These are phyloP conservation scores for Suncus etruscus DNA, from an alignment of 2,113 vertebrate species.

Conservation along the genomic window DNA sequence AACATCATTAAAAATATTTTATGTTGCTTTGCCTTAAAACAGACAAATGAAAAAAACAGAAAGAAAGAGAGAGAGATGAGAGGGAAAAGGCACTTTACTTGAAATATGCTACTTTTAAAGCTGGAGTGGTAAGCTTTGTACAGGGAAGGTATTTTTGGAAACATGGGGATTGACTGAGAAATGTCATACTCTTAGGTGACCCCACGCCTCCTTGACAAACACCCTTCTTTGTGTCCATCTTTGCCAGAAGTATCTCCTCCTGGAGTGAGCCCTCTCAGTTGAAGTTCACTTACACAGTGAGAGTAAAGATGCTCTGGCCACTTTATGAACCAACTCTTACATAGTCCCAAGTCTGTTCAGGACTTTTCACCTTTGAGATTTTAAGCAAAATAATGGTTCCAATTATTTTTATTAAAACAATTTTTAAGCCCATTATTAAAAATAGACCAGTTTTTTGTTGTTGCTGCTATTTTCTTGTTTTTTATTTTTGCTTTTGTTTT, in stretches of 20 bases:
- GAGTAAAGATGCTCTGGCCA: slow-evolving; percentile 63
- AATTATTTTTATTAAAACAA: slow-evolving; percentile 79
- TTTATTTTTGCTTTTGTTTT: background rate
- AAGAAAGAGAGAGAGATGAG: too few relatives aligned
- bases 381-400: slow-evolving; percentile 77
- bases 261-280: slow-evolving; percentile 48
- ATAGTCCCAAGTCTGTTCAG: slow-evolving; percentile 75
- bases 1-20: slow-evolving; percentile 69
- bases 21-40: slow-evolving; percentile 76
- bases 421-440: slow-evolving; percentile 81
- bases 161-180: slow-evolving; percentile 77
- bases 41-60: slow-evolving; percentile 45
- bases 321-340: slow-evolving; percentile 72
- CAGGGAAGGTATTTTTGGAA: slow-evolving; percentile 79
- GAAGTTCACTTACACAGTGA: slow-evolving; percentile 5
- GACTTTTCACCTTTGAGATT: slow-evolving; percentile 81
- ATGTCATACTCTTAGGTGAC: slow-evolving; percentile 82
- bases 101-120: slow-evolving; percentile 68
- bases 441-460: slow-evolving; percentile 69
- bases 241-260: slow-evolving; percentile 73
- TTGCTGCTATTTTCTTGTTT: too few relatives aligned
- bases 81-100: slow-evolving; percentile 55
- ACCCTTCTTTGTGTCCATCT: slow-evolving; percentile 72
- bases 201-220: slow-evolving; percentile 77
- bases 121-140: slow-evolving; percentile 77